phyloP scores from a whole-genome alignment of 2,113 vertebrate species.

The Syrrhaptes paradoxus region DNA sequence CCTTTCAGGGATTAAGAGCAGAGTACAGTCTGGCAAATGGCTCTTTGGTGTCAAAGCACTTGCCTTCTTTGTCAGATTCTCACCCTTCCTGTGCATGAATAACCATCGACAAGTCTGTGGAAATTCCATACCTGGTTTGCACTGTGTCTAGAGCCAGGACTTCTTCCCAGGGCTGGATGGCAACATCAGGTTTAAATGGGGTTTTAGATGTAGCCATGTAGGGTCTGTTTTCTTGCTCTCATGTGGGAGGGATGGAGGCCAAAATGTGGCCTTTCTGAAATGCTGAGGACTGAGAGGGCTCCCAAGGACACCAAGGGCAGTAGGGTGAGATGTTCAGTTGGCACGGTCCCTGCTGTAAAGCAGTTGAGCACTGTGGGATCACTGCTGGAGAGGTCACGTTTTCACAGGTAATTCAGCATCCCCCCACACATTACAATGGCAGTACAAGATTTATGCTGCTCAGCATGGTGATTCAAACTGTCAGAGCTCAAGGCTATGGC shows the following conservation, averaged over 20 bases:
- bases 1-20: neutral
- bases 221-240: neutral
- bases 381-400: neutral
- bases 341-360: neutral
- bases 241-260: neutral
- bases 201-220: neutral
- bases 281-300: neutral
- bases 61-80: neutral
- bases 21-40: accelerated
- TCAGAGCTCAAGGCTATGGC: neutral
- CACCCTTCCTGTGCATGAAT: neutral
- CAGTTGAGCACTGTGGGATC: neutral
- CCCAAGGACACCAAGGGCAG: neutral
- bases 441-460: neutral
- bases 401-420: neutral
- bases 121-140: neutral
- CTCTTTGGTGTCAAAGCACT: neutral
- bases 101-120: neutral
- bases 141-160: neutral
- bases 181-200: neutral
- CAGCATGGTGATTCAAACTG: neutral
- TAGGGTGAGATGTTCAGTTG: accelerated
- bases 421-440: accelerated
- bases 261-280: neutral
- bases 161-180: neutral